Conservation (phyloP, 1,140 invertebrate species). For the Rhyzopertha dominica region DNA sequence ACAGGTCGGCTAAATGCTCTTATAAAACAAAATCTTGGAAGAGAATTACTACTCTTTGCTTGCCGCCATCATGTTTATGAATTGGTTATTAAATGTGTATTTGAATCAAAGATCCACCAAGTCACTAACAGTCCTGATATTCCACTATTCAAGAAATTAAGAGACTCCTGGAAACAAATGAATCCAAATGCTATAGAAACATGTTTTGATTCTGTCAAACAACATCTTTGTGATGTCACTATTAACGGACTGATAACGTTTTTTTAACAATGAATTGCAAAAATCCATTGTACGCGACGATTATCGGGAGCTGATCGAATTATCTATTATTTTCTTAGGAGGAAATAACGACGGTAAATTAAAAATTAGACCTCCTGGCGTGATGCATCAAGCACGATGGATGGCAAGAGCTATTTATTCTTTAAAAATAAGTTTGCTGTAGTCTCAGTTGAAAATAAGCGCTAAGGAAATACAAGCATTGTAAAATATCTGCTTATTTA, state of each 20-base stretch:
- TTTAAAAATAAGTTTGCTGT: conserved; percentile 24
- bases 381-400: conserved; percentile 41
- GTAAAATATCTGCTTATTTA: conserved; percentile 23
- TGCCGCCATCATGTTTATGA: conserved; percentile 30
- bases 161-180: conserved; percentile 30
- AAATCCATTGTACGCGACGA: conserved; percentile 36
- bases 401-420: conserved; percentile 42
- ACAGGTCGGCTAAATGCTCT: conserved; percentile 22
- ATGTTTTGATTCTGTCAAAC: conserved; percentile 11
- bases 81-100: conserved; percentile 24
- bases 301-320: conserved; percentile 44
- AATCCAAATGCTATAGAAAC: conserved; percentile 17
- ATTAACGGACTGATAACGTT: conserved; percentile 15
- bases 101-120: conserved; percentile 21
- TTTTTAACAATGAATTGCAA: conserved; percentile 20
- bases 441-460: conserved; percentile 26
- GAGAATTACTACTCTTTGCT: conserved; percentile 20
- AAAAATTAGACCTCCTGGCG: conserved; percentile 40
- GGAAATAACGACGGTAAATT: conserved; percentile 35
- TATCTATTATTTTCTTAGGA: conserved; percentile 45
- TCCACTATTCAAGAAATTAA: conserved; percentile 25
- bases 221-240: conserved; percentile 8
- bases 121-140: conserved; percentile 18
- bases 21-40: conserved; percentile 20
- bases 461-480: conserved; percentile 18